Base-by-base conservation (phyloP, 1,140 invertebrate species). In the Heterodera carotae region DNA sequence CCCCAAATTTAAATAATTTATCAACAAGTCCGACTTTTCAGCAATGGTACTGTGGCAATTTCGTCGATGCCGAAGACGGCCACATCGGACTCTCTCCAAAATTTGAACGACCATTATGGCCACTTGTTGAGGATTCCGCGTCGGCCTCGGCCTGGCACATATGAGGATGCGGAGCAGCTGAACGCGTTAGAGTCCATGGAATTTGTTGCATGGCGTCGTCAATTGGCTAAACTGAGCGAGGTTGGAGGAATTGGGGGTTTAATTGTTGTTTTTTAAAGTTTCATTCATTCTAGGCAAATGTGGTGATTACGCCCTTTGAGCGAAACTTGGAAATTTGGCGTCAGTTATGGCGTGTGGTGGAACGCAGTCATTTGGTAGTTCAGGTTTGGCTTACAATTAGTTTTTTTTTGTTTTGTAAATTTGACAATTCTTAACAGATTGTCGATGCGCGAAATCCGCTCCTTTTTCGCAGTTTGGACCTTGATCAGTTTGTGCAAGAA, bases 311-410 rank as follows among this genome's bases (percentile, higher is more conserved):
- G 3, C 97, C 97, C 0, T 99, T 96, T 89, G 97, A 99, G 87
- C 93, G 95, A 82, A 99, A 99, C 89, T 89, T 99, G 25, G 96
- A 99, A 88, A 94, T 98, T 80, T 99, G 97, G 97, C 91, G 96
- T 60, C 97, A 99, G 88, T 88, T 99, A 7, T 99, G 97, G 97
- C 91, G 97, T 82, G 97, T 99, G 1, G 91, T 99, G 25, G 97
- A 99, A 88, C 92, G 94, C 83, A 96, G 94, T 86, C 94, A 99
- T 90, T 91, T 99, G 62, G 89, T 99, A 36, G 92, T 98, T 15
- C 94, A 85, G 81, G 77, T 77, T 27, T 33, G 10, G 10, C 36
- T 39, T 39, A n/a, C n/a, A n/a, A n/a, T n/a, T n/a, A 7, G 25
- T 18, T 4, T 12, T 3, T 75, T 75, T 80, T 77, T 8, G 25